Evolutionary conservation across 2,113 vertebrate genomes (phyloP).

Genomic region (Otocyon megalotis): DNA sequence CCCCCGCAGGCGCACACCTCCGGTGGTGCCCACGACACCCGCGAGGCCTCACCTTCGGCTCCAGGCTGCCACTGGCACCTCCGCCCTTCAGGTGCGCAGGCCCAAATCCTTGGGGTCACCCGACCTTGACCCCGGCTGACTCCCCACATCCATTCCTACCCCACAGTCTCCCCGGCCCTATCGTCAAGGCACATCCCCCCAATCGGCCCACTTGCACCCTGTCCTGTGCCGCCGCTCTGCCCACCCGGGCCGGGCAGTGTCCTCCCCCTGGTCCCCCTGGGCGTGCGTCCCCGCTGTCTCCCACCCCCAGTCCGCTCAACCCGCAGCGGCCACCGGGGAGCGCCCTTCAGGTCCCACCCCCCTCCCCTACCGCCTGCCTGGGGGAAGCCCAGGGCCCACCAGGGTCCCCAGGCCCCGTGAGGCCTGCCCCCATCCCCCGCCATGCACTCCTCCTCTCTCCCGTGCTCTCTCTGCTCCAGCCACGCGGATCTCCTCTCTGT

Average conservation of each 20-base stretch:
- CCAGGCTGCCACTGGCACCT: neutral
- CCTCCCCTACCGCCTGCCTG: neutral
- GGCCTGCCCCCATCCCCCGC: neutral
- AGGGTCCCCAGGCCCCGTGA: no score
- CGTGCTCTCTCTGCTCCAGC: neutral
- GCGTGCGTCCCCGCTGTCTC: neutral
- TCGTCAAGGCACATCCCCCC: neutral
- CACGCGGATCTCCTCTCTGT: neutral
- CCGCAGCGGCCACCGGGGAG: neutral
- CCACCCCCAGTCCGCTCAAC: neutral
- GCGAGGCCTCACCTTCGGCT: no score
- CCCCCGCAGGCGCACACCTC: neutral
- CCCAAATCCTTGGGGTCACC: neutral
- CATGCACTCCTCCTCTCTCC: neutral
- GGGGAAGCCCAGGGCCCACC: neutral
- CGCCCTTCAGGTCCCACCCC: neutral
- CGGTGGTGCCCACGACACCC: no score
- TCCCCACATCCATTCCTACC: neutral
- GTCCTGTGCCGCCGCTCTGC: fast-evolving
- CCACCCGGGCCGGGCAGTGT: neutral
- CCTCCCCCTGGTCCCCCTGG: fast-evolving
- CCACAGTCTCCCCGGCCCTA: neutral
- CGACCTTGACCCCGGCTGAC: neutral
- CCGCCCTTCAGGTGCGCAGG: neutral
- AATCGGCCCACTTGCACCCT: neutral